Conservation (phyloP, 2,113 vertebrate species). For the Ailuropoda melanoleuca region DNA sequence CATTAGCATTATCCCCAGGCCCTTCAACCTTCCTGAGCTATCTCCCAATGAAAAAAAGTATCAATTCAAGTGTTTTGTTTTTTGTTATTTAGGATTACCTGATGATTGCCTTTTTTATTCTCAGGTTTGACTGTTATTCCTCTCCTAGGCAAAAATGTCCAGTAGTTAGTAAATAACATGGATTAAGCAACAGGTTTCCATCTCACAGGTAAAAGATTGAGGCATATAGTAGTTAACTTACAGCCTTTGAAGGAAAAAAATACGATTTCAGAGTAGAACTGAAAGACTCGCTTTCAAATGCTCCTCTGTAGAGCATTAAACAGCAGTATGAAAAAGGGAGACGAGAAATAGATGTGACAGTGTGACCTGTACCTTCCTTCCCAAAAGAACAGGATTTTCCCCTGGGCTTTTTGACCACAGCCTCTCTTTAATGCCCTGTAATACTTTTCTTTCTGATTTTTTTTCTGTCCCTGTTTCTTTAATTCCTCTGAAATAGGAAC, state of each 20-base stretch:
- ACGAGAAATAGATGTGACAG: background rate
- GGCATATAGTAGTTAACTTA: slow-evolving; percentile 2
- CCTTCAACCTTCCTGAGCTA: background rate
- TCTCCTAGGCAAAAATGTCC: background rate
- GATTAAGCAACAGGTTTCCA: slow-evolving; percentile 3
- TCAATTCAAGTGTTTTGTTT: background rate
- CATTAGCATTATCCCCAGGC: background rate
- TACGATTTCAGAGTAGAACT: background rate
- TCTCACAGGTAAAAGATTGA: slow-evolving; percentile 16
- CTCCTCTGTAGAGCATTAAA: slow-evolving; percentile 1
- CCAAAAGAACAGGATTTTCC: background rate
- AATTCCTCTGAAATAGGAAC: background rate
- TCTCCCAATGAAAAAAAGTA: background rate
- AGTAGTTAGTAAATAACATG: slow-evolving; percentile 17
- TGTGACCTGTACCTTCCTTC: background rate
- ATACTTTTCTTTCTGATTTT: background rate
- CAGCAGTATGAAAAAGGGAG: background rate
- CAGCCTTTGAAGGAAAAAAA: background rate
- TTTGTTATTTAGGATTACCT: background rate
- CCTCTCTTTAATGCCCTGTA: background rate
- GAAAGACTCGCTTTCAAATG: slow-evolving; percentile 19
- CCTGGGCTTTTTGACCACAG: background rate
- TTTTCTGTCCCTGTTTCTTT: background rate
- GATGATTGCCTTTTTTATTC: background rate
- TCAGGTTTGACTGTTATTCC: background rate